Conservation (phyloP, 2,113 vertebrate species). For the Nicator chloris region DNA sequence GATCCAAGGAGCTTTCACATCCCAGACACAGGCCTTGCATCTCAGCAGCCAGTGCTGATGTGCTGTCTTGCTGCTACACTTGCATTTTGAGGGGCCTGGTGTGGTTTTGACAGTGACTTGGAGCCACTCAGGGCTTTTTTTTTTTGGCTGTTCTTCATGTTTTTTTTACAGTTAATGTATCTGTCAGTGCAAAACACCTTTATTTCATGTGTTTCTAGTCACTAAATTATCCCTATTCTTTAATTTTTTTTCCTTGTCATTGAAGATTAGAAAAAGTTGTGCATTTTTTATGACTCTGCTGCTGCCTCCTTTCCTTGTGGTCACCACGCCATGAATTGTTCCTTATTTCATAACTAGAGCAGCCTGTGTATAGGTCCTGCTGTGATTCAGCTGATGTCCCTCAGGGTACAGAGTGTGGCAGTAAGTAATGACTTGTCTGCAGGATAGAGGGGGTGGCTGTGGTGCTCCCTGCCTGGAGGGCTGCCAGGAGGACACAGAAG, state of each 20-base stretch:
- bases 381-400: neutral
- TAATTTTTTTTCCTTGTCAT: rapidly evolving
- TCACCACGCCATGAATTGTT: neutral
- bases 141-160: neutral
- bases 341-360: neutral
- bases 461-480: neutral
- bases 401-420: neutral
- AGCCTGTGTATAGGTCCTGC: neutral
- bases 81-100: neutral
- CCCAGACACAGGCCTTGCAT: neutral
- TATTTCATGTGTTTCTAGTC: neutral
- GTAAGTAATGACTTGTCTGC: neutral
- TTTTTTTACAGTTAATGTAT: neutral
- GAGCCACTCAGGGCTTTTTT: neutral
- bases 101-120: neutral
- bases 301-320: neutral
- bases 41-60: neutral
- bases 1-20: neutral
- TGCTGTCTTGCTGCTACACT: neutral
- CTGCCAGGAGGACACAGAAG: neutral
- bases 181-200: neutral
- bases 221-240: neutral
- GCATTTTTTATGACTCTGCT: neutral
- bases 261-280: neutral
- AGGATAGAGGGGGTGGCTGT: neutral